Evolutionary conservation across 2,797 vertebrate genomes (phyloP).

Genomic region (Manis crassicaudata): DNA sequence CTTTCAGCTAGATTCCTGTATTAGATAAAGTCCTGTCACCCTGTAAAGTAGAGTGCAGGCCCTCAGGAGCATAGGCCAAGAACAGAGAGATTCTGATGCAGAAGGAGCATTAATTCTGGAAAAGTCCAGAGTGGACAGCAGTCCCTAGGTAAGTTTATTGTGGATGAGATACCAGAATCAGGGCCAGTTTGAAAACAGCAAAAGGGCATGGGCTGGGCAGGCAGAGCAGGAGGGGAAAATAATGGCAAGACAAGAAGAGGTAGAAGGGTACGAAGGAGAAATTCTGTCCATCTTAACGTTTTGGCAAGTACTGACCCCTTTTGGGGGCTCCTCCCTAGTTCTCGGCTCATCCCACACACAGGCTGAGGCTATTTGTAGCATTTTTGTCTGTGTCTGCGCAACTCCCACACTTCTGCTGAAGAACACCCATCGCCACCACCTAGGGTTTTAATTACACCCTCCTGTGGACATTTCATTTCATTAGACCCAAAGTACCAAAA

Average conservation of each 20-base stretch:
- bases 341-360: not conserved
- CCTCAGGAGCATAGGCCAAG: not conserved
- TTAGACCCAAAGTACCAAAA: conserved; percentile 35
- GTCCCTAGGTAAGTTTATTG: not conserved
- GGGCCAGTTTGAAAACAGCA: not conserved
- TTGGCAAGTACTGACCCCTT: not conserved
- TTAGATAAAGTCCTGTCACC: conserved; percentile 7
- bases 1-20: conserved; percentile 31
- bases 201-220: not conserved
- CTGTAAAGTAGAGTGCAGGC: not conserved
- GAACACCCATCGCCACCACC: not conserved
- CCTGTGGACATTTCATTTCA: conserved; percentile 13
- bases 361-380: not conserved
- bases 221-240: not conserved
- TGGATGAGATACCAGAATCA: not conserved
- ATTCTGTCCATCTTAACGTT: conserved; percentile 3
- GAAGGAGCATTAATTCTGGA: conserved; percentile 10
- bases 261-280: not conserved
- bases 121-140: not conserved
- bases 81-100: not conserved
- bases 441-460: conserved; percentile 3
- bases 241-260: not conserved
- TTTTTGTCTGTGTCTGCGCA: not conserved
- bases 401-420: not conserved
- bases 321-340: not conserved